A percentile compares a stretch with the other conserved stretches of the same genome.
phyloP scores from a whole-genome alignment of 2,113 vertebrate species.

The Campylomormyrus numenius region DNA sequence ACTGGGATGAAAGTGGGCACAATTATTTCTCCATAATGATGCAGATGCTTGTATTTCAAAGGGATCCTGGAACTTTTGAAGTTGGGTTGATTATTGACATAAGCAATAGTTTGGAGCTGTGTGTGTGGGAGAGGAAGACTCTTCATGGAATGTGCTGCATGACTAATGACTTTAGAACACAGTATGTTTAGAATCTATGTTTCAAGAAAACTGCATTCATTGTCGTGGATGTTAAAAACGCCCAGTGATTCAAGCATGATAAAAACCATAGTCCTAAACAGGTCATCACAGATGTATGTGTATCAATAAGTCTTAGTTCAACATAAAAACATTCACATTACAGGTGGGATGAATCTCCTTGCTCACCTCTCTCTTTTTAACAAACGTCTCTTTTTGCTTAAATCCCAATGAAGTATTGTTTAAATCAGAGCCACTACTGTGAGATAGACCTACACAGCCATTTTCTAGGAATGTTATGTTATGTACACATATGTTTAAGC shows the following conservation, averaged over 20 bases:
- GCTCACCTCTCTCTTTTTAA: neutral
- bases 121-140: slow-evolving; percentile 11
- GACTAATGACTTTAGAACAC: neutral
- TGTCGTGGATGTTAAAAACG: neutral
- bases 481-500: neutral
- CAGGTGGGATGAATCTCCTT: neutral
- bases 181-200: neutral
- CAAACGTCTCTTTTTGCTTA: neutral
- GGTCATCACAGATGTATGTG: neutral
- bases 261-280: neutral
- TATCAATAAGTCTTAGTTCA: neutral
- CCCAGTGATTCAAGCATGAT: too few species aligned
- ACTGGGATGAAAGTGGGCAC: slow-evolving; percentile 46
- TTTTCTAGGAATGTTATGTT: neutral
- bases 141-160: neutral
- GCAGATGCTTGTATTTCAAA: slow-evolving; percentile 49
- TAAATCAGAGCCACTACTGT: neutral
- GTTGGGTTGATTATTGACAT: slow-evolving; percentile 36
- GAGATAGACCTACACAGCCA: neutral
- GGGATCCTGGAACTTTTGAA: slow-evolving; percentile 42
- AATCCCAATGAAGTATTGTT: neutral
- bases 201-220: neutral
- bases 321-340: neutral
- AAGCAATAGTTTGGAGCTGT: slow-evolving; percentile 8
- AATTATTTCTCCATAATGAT: slow-evolving; percentile 54